Base-by-base conservation (phyloP, 2,797 vertebrate genomes). In the Melanotaenia pygmaea region DNA sequence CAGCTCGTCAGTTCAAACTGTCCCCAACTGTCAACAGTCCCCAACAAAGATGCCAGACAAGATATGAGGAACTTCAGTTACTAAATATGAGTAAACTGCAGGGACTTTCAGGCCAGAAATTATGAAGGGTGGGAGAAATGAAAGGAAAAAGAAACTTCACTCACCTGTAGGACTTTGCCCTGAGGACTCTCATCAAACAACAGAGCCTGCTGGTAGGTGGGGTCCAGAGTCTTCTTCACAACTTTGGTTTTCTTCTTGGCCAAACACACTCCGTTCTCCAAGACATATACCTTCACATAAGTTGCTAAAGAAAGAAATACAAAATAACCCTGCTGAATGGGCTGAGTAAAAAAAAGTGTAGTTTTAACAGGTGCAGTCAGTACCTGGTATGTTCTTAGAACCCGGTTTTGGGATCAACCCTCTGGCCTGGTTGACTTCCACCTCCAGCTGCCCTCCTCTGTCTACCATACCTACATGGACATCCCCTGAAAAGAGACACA, bases 161-260 rank as follows among this genome's bases (percentile, higher is more conserved):
- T 26, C 67, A 95, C 98, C 96, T 99, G 98, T 74, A 99, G 92
- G 82, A 98, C 97, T 92, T 96, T 99, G 70, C 97, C 97, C 89
- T 98, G 97, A 69, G 96, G 96, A 68, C 96, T 96, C 91, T 99
- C 97, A 9, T 99, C 97, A 58, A 99, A 99, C 80, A 97, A 95
- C 91, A 99, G 94, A 12, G 96, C 95, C 93, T 99, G 98, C 91
- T 99, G 97, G 92, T 95, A 99, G 1, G 96, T 94, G 0, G 98
- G 98, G 82, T 99, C 97, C 1, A 96, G 95, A 69, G 90, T 96
- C 91, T 95, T 99, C 94, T 97, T 99, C 83, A 96, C 96, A 66
- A 93, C 92, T 94, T 96, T 98, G 74, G 98, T 99, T 93, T 99
- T 99, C 94, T 99, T 99, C 92, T 99, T 99, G 79, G 97, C 95